These are phyloP conservation scores for Corythornis madagascariensis DNA, from an alignment of 2,113 vertebrate species.

Conservation along the genomic window DNA sequence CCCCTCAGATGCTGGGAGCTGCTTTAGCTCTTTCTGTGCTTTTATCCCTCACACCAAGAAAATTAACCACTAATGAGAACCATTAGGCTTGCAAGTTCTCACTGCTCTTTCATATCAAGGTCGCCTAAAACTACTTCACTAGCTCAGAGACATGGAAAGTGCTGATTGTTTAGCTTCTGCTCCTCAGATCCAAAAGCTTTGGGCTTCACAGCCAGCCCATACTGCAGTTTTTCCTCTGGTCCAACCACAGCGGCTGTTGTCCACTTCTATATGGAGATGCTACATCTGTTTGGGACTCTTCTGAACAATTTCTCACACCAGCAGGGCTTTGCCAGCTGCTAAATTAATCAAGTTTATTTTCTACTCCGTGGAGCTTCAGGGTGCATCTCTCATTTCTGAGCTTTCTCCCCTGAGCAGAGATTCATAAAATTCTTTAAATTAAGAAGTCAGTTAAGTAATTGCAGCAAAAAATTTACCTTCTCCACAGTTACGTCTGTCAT, in stretches of 20 bases:
- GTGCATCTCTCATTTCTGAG: background rate
- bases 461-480: background rate
- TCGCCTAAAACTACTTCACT: background rate
- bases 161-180: background rate
- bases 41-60: constrained; percentile 51
- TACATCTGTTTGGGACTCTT: background rate
- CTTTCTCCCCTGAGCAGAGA: background rate
- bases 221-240: background rate
- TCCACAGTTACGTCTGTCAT: background rate
- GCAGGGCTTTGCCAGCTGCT: background rate
- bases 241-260: background rate
- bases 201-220: background rate
- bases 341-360: background rate
- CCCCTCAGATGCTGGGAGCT: background rate
- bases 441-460: background rate
- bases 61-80: constrained; percentile 41
- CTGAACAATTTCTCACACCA: background rate
- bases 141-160: background rate
- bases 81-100: constrained; percentile 21
- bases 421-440: background rate
- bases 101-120: background rate
- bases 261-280: background rate
- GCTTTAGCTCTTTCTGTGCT: constrained; percentile 6
- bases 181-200: background rate
- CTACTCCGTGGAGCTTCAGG: background rate